Percentiles rank a stretch among this genome's conserved stretches.
Evolutionary conservation across 2,797 vertebrate genomes (phyloP).

Genomic region (Chaetodon trifasciatus): DNA sequence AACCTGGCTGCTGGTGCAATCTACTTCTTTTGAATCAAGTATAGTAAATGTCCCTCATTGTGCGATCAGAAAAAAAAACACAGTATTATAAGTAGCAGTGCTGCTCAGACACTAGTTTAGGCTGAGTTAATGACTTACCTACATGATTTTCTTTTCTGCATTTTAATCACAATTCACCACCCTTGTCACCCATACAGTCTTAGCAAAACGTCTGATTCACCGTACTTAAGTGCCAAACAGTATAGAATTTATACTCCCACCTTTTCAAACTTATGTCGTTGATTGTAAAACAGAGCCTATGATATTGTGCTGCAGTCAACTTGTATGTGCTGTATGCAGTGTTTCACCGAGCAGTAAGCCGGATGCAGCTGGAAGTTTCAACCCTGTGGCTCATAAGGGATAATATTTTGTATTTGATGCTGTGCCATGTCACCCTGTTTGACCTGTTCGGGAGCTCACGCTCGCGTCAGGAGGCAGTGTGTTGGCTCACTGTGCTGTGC

Average conservation of each 20-base stretch:
- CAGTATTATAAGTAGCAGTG: not conserved
- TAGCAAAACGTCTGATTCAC: not conserved
- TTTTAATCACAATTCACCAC: not conserved
- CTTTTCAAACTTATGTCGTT: not conserved
- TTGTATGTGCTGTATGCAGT: not conserved
- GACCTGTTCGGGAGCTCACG: slow-evolving; percentile 47
- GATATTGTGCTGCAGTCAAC: not conserved
- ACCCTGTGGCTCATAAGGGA: not conserved
- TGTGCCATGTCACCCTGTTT: slow-evolving; percentile 48
- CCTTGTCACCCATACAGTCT: not conserved
- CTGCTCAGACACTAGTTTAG: not conserved
- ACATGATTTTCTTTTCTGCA: not conserved
- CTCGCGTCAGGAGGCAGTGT: not conserved
- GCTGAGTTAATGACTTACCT: not conserved
- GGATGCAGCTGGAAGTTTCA: slow-evolving; percentile 36
- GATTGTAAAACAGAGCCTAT: not conserved
- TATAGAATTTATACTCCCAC: not conserved
- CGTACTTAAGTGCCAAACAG: no score
- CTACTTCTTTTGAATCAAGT: not conserved
- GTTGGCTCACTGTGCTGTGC: slow-evolving; percentile 7
- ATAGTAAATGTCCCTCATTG: slow-evolving; percentile 9
- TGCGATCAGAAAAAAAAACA: slow-evolving; percentile 4
- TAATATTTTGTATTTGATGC: slow-evolving; percentile 16
- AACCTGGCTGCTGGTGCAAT: not conserved
- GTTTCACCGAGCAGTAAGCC: not conserved